Evolutionary conservation across 2,797 vertebrate genomes (phyloP).

Genomic region (Tiaroga cobitis): DNA sequence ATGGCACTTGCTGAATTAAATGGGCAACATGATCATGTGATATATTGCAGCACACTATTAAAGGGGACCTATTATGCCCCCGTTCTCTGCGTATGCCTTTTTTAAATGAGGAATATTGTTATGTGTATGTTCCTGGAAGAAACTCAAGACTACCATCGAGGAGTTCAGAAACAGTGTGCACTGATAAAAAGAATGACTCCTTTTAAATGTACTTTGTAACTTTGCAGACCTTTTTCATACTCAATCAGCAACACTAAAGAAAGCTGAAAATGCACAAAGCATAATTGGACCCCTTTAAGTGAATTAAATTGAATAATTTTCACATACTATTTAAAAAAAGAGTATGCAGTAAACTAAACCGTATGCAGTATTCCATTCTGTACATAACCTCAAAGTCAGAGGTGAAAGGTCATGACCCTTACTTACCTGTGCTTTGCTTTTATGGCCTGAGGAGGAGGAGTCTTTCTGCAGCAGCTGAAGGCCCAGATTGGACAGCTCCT

Average conservation of each 20-base stretch:
- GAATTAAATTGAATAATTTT: neutral
- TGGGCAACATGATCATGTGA: neutral
- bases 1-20: neutral
- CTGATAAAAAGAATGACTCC: neutral
- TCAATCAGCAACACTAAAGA: neutral
- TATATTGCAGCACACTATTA: neutral
- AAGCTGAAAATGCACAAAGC: neutral
- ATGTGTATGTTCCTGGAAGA: neutral
- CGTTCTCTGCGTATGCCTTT: neutral
- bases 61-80: too few species aligned
- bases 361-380: neutral
- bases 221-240: neutral
- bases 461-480: constrained; percentile 95
- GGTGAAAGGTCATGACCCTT: neutral
- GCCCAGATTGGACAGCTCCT: constrained; percentile 92
- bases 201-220: neutral
- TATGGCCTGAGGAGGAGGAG: constrained; percentile 75
- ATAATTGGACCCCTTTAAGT: neutral
- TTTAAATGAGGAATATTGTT: neutral
- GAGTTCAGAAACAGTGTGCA: neutral
- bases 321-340: neutral
- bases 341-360: neutral
- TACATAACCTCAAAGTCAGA: neutral
- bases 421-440: constrained; percentile 89
- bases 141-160: too few species aligned